These are phyloP conservation scores for Pygoscelis adeliae DNA, from an alignment of 2,113 vertebrate species.

Conservation along the genomic window DNA sequence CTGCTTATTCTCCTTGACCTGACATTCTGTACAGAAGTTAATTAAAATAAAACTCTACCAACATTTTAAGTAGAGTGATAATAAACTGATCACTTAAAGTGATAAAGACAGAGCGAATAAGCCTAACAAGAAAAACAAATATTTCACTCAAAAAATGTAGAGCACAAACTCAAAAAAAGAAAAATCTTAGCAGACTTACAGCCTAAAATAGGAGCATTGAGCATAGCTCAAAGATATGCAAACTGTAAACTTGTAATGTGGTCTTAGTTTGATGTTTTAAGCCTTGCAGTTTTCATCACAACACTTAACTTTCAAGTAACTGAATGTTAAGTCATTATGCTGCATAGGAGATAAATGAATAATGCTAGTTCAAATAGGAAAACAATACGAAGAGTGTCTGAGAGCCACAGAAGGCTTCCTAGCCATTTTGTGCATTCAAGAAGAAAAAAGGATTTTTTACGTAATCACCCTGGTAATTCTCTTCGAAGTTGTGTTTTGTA, in stretches of 20 bases:
- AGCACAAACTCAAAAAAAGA: background rate
- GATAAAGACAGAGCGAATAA: background rate
- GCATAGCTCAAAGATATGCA: background rate
- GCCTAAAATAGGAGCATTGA: background rate
- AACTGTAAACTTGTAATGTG: background rate
- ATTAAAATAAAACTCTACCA: background rate
- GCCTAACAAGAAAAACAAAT: background rate
- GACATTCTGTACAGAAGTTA: background rate
- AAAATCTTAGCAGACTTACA: background rate
- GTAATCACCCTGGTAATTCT: background rate
- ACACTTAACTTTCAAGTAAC: background rate
- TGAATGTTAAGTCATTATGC: background rate
- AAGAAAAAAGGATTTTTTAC: background rate
- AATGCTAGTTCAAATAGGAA: background rate
- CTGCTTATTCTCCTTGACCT: background rate
- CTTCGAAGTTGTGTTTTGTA: background rate
- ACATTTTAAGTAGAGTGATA: background rate
- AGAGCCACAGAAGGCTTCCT: background rate
- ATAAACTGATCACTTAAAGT: background rate
- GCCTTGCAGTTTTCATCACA: background rate
- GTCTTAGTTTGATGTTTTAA: background rate
- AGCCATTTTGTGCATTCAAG: background rate
- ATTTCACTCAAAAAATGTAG: background rate
- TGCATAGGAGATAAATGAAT: background rate
- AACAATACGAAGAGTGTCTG: background rate